Percentiles rank a stretch among this genome's conserved stretches.
These are phyloP conservation scores for Melangyna quadrimaculata DNA, from an alignment of 2,888 invertebrate genomes.

Conservation along the genomic window DNA sequence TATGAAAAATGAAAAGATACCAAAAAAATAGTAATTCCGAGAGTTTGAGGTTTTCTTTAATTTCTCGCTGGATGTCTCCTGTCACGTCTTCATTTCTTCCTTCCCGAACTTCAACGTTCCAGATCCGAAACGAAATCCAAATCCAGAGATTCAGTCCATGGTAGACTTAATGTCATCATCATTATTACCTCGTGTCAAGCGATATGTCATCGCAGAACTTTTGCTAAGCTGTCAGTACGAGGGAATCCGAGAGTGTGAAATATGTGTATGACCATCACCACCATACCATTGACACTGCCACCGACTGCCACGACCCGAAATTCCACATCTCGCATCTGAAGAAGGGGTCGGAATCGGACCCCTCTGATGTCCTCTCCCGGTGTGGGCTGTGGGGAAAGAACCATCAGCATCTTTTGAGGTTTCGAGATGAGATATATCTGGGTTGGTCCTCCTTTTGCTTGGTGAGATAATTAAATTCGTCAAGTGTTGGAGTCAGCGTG, in stretches of 20 bases:
- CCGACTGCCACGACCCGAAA: conserved; percentile 26
- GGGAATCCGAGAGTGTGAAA: conserved; percentile 54
- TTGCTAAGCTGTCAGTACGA: conserved; percentile 42
- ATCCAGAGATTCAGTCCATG: not conserved
- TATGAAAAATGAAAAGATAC: not conserved
- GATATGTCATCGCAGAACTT: conserved; percentile 62
- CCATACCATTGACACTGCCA: not conserved
- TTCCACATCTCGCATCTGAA: conserved; percentile 23
- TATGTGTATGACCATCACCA: conserved; percentile 61
- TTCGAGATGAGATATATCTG: conserved; percentile 25
- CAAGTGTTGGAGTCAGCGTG: conserved; percentile 40
- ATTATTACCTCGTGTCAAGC: conserved; percentile 69
- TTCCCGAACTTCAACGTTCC: not conserved
- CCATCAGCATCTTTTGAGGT: conserved; percentile 27
- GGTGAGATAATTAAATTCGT: conserved; percentile 71
- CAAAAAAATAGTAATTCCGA: not conserved
- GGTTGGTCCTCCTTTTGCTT: conserved; percentile 25
- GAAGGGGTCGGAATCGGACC: not conserved
- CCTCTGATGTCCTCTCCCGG: no score
- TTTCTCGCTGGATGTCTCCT: conserved; percentile 24
- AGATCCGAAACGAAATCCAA: not conserved
- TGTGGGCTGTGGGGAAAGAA: not conserved
- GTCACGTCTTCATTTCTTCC: conserved; percentile 14
- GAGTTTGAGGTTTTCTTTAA: conserved; percentile 46
- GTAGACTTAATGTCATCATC: conserved; percentile 69